Evolutionary conservation across 2,113 vertebrate genomes (phyloP).

Genomic region (Aegithalos caudatus): DNA sequence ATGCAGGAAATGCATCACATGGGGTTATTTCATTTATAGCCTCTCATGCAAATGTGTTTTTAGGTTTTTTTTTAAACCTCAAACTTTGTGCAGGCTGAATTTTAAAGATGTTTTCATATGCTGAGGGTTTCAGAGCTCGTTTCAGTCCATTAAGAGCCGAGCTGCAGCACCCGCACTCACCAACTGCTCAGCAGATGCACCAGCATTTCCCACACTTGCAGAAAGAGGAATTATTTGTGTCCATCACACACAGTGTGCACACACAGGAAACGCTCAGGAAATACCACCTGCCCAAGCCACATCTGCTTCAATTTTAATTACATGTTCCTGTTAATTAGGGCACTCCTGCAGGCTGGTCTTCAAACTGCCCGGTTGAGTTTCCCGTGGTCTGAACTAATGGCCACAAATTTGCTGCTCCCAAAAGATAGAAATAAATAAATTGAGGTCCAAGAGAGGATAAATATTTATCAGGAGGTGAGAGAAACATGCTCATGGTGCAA

Average conservation of each 20-base stretch:
- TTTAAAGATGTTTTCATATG: background rate
- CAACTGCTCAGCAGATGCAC: slow-evolving; percentile 1
- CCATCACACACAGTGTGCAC: background rate
- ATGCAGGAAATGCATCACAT: background rate
- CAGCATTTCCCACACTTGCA: background rate
- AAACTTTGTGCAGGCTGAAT: background rate
- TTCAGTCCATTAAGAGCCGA: background rate
- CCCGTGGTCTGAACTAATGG: background rate
- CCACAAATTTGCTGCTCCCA: background rate
- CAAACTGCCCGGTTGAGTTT: background rate
- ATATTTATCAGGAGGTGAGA: background rate
- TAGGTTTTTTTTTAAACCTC: background rate
- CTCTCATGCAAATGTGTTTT: background rate
- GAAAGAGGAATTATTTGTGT: background rate
- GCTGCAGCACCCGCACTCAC: background rate
- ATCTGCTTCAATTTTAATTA: slow-evolving; percentile 45
- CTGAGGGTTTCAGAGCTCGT: background rate
- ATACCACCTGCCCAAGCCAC: slow-evolving; percentile 40
- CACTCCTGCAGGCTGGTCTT: background rate
- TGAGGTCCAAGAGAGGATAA: background rate
- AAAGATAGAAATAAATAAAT: background rate
- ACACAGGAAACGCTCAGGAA: background rate
- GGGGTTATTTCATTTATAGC: background rate
- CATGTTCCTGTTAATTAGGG: background rate
- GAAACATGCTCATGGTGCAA: background rate